Percentiles rank a stretch among this genome's conserved stretches.
Conservation (phyloP, 2,888 invertebrate species). For the Lasioglossum leucozonium region DNA sequence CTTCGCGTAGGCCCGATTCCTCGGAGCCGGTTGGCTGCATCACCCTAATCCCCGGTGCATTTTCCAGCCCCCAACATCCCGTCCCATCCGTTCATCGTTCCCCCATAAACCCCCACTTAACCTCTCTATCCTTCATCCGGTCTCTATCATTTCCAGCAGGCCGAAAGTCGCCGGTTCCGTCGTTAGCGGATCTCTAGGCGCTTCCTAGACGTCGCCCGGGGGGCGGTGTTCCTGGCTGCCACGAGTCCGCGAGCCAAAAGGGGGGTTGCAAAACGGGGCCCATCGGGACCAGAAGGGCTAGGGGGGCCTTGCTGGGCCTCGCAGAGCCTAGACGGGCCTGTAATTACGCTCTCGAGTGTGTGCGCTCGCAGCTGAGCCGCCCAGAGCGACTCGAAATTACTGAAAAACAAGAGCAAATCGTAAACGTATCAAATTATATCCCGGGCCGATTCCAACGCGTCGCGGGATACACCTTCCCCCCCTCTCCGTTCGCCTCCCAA, state of each 20-base stretch:
- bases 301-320: neutral
- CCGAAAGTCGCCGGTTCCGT: slow-evolving; percentile 12
- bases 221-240: slow-evolving; percentile 42
- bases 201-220: slow-evolving; percentile 78
- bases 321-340: slow-evolving; percentile 54
- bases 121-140: neutral
- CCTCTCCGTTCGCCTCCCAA: no score
- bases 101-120: neutral
- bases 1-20: neutral
- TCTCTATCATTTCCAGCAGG: slow-evolving; percentile 9
- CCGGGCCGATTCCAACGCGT: slow-evolving; percentile 47
- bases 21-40: neutral
- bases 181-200: slow-evolving; percentile 66
- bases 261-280: slow-evolving; percentile 24
- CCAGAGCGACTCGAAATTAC: slow-evolving; percentile 82
- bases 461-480: slow-evolving; percentile 5
- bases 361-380: slow-evolving; percentile 73
- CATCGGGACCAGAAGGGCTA: neutral
- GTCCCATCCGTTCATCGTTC: neutral
- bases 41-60: neutral
- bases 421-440: slow-evolving; percentile 80
- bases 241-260: neutral
- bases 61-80: neutral
- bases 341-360: slow-evolving; percentile 58
- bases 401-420: slow-evolving; percentile 82